These are phyloP conservation scores for Hipparchia semele DNA, from an alignment of 2,888 invertebrate genomes.

Conservation along the genomic window DNA sequence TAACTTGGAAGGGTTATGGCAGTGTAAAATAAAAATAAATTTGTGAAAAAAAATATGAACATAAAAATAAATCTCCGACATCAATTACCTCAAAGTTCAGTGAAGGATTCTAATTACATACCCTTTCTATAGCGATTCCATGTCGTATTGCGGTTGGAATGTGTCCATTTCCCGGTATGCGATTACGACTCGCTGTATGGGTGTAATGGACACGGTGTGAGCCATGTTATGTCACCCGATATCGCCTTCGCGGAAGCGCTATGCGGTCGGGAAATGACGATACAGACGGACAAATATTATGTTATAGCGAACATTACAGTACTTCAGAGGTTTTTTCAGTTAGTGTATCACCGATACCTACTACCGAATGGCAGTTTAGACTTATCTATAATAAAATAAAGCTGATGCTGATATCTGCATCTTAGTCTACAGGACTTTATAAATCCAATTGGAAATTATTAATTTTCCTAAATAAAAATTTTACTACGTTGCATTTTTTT, in stretches of 20 bases:
- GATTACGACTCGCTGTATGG: slow-evolving; percentile 17
- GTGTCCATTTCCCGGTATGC: slow-evolving; percentile 31
- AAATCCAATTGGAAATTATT: too few relatives aligned
- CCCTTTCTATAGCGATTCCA: slow-evolving; percentile 13
- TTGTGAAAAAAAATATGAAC: not conserved
- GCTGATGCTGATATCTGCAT: too few relatives aligned
- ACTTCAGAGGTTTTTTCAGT: not conserved
- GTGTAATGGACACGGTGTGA: slow-evolving; percentile 21
- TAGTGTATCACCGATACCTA: too few relatives aligned
- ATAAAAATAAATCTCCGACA: not conserved
- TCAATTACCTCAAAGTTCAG: slow-evolving; percentile 11
- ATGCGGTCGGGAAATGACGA: slow-evolving; percentile 17
- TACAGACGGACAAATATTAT: not conserved
- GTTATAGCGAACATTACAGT: not conserved
- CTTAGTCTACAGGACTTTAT: too few relatives aligned
- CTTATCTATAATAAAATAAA: too few relatives aligned
- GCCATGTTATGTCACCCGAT: slow-evolving; percentile 27
- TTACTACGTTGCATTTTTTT: too few relatives aligned
- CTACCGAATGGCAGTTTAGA: too few relatives aligned
- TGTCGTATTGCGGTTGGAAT: slow-evolving; percentile 19
- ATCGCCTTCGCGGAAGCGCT: slow-evolving; percentile 31
- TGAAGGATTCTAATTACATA: slow-evolving; percentile 20
- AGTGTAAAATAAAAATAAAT: too few relatives aligned
- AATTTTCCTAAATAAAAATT: too few relatives aligned
- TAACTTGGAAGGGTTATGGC: too few relatives aligned